Evolutionary conservation across 1,140 invertebrate genomes (phyloP), one percentile per base, ranked within the genome.

Genomic region (Cardiocondyla obscurior): DNA sequence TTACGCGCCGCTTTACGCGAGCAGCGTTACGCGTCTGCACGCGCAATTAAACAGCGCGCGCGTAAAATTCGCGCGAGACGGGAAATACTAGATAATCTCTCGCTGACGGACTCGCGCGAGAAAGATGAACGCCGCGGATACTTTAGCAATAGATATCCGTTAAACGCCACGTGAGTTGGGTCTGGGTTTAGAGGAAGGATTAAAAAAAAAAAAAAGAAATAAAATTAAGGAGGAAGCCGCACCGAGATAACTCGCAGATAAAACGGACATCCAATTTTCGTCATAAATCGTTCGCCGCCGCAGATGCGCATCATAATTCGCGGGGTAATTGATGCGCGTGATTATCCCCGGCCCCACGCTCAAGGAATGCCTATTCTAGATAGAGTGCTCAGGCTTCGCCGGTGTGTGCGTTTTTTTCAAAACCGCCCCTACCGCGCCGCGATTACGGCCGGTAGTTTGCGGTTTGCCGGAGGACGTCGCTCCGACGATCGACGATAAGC

Each of bases 371-470:
- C 86, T 83, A 88, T 85, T 57, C n/a, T 25, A 58, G 77, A 39
- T 58, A 69, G 53, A 69, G 67, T 55, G 28, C 51, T 65, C 73
- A 42, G 55, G 62, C 44, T 60, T 49, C 57, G 44, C 73, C 36
- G 77, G 30, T 22, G 46, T 28, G 60, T 67, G 44, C n/a, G n/a
- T n/a, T n/a, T 85, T 85, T 88, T 81, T 84, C 46, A 69, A 88
- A 88, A 85, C 53, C 49, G 72, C 49, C 42, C 53, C 62, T 81
- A 77, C 83, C 77, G 58, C 83, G 72, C 42, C 39, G 83, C 79
- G 83, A 81, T 85, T 88, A 88, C 46, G 72, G 79, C 39, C 73
- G 70, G 81, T 85, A 88, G 86, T 88, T 85, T 88, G 86, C 87
- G 81, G 87, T 88, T 79, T 69, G 87, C 87, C 84, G 42, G 83